Percentiles rank a stretch among this genome's conserved stretches.
Evolutionary conservation across 2,113 vertebrate species (phyloP).

Genomic region (Opisthocomus hoazin): DNA sequence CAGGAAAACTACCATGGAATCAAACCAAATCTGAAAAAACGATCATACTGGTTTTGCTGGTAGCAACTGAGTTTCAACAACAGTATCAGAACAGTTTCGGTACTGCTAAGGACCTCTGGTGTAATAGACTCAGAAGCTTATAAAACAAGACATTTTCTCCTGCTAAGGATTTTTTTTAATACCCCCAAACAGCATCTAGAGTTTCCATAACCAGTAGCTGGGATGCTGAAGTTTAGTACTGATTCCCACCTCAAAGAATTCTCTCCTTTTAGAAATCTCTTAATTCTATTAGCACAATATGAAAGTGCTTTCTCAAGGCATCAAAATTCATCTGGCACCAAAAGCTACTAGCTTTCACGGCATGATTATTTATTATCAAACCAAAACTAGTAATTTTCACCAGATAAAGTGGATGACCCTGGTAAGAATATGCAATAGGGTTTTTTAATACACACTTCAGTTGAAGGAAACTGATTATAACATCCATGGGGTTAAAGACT

Average conservation of each 20-base stretch:
- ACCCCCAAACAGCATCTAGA: background rate
- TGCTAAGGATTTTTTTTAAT: background rate
- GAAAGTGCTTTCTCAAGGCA: background rate
- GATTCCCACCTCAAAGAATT: background rate
- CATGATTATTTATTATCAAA: background rate
- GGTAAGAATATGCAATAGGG: background rate
- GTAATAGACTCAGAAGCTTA: background rate
- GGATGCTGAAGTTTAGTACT: background rate
- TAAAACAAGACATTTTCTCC: background rate
- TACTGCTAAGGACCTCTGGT: background rate
- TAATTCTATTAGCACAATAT: background rate
- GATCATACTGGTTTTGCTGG: background rate
- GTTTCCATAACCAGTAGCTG: background rate
- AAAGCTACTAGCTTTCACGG: background rate
- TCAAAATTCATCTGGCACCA: background rate
- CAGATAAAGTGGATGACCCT: background rate
- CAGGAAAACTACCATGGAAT: background rate
- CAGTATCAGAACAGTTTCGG: background rate
- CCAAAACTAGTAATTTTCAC: background rate
- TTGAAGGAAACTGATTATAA: background rate
- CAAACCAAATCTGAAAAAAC: background rate
- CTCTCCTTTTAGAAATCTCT: background rate
- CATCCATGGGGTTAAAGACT: background rate
- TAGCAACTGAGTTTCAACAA: background rate
- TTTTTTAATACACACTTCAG: background rate